Evolutionary conservation across 2,113 vertebrate species (phyloP).

Genomic region (Albula goreensis): DNA sequence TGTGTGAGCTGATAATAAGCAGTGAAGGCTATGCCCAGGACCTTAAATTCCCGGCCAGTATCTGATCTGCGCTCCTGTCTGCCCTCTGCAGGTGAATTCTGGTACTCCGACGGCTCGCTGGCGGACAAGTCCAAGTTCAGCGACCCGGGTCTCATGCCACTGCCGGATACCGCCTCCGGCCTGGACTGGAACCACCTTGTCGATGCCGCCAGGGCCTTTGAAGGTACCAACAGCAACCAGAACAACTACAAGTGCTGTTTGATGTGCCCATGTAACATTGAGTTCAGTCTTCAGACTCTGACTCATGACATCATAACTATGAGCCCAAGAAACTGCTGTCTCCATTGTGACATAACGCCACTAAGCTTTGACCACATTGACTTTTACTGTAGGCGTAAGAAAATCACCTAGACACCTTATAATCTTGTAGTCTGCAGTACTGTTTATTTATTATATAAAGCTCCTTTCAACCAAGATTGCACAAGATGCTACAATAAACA

Average conservation of each 20-base stretch:
- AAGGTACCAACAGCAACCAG: constrained; percentile 77
- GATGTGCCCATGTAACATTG: constrained; percentile 32
- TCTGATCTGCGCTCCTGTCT: constrained; percentile 55
- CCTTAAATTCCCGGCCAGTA: neutral
- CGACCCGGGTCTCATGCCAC: constrained; percentile 94
- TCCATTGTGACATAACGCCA: too few species aligned
- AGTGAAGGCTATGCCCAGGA: neutral
- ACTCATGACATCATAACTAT: too few species aligned
- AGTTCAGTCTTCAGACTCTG: neutral
- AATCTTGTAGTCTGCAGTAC: too few species aligned
- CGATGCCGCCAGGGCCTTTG: constrained; percentile 92
- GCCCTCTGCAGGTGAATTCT: constrained; percentile 84
- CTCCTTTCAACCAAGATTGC: too few species aligned
- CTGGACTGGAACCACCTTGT: constrained; percentile 96
- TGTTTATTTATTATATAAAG: too few species aligned
- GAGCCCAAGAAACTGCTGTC: too few species aligned
- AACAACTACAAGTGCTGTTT: constrained; percentile 36
- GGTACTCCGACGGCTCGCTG: constrained; percentile 95
- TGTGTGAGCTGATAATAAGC: neutral
- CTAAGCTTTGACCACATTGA: too few species aligned
- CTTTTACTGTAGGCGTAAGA: too few species aligned
- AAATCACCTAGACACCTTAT: too few species aligned
- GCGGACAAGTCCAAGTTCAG: constrained; percentile 91
- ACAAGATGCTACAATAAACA: too few species aligned
- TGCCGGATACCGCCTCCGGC: constrained; percentile 87